phyloP scores from a whole-genome alignment of 1,140 invertebrate species.

The Geopemphigus sp. region DNA sequence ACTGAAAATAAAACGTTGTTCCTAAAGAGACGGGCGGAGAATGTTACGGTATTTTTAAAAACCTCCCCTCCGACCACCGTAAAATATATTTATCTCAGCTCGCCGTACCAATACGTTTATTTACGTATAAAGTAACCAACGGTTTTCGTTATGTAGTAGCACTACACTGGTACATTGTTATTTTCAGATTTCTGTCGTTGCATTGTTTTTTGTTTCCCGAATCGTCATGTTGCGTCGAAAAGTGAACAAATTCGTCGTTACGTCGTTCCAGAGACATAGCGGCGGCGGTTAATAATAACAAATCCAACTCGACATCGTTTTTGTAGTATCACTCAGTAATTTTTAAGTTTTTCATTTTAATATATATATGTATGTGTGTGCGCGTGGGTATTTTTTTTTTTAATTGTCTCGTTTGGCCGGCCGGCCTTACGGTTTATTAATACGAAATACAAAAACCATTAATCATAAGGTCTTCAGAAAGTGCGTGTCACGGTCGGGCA shows the following conservation, averaged over 20 bases:
- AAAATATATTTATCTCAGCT: too few relatives aligned
- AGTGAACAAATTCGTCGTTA: constrained; percentile 49
- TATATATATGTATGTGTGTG: too few relatives aligned
- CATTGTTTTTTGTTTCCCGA: constrained; percentile 84
- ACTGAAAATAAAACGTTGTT: too few relatives aligned
- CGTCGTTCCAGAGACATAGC: neutral
- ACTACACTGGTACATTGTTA: too few relatives aligned
- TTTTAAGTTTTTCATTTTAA: neutral
- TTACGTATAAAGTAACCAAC: constrained; percentile 52
- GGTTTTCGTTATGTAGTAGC: too few relatives aligned
- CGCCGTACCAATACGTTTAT: constrained; percentile 4
- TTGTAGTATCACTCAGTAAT: neutral
- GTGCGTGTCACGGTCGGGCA: constrained; percentile 8
- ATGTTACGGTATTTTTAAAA: too few relatives aligned
- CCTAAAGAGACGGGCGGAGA: too few relatives aligned
- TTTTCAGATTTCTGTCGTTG: constrained; percentile 78
- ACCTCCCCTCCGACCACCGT: too few relatives aligned
- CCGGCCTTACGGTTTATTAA: constrained; percentile 26
- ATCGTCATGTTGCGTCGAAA: constrained; percentile 71
- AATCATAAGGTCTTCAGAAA: constrained; percentile 39
- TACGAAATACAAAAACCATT: constrained; percentile 22
- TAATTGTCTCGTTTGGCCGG: constrained; percentile 16
- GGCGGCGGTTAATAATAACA: neutral
- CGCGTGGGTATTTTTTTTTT: too few relatives aligned
- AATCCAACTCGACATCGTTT: constrained; percentile 23